A percentile compares a stretch with the other conserved stretches of the same genome.
Conservation (phyloP, 2,888 invertebrate species). For the Caenorhabditis drosophilae region DNA sequence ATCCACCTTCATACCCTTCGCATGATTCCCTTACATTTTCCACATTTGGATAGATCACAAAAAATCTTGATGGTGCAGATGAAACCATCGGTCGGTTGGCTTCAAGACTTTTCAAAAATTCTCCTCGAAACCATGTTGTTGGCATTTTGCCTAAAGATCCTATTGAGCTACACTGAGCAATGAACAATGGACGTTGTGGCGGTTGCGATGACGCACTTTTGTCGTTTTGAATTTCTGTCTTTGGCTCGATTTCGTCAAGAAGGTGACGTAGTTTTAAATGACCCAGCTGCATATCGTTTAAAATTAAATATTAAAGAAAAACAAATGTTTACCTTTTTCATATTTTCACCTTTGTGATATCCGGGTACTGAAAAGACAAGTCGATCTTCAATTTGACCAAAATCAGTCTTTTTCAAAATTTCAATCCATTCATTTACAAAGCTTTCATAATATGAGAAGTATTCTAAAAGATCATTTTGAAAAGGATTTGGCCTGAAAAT, state of each 20-base stretch:
- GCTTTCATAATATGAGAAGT: conserved; percentile 15
- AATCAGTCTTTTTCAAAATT: conserved; percentile 20
- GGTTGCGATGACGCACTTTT: background rate
- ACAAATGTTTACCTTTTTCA: conserved; percentile 9
- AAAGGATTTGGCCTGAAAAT: conserved; percentile 21
- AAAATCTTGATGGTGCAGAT: conserved; percentile 15
- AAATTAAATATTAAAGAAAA: background rate
- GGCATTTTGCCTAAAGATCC: conserved; percentile 76
- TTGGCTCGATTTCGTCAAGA: conserved; percentile 7
- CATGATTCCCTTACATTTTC: conserved; percentile 85
- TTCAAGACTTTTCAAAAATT: conserved; percentile 76
- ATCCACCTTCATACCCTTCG: conserved; percentile 84
- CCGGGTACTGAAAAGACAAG: conserved; percentile 60
- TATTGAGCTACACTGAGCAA: conserved; percentile 60
- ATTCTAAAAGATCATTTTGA: conserved; percentile 33
- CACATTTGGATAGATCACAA: conserved; percentile 78
- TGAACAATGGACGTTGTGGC: conserved; percentile 15
- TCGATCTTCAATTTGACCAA: conserved; percentile 41
- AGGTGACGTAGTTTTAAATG: conserved; percentile 16
- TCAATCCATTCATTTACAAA: conserved; percentile 24
- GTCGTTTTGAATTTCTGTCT: too few species aligned
- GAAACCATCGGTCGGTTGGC: conserved; percentile 4
- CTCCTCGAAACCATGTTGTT: conserved; percentile 80
- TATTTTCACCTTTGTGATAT: conserved; percentile 32
- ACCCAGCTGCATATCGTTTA: conserved; percentile 16